Conservation (phyloP, 2,797 vertebrate genomes). For the Takifugu rubripes region DNA sequence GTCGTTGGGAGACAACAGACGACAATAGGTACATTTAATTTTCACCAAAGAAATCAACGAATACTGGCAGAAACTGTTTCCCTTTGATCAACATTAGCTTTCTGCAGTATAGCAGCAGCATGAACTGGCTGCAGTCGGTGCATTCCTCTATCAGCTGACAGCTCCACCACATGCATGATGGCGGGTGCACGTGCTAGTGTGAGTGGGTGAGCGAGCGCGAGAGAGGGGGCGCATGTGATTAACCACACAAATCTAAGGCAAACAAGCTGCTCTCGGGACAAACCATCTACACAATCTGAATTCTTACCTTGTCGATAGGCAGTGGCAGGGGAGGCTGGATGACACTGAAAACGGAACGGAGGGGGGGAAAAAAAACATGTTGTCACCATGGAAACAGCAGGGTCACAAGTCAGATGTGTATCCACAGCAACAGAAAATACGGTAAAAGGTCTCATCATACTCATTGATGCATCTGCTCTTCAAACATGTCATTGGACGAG, state of each 20-base stretch:
- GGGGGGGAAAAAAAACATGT: slow-evolving; percentile 42
- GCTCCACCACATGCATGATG: slow-evolving; percentile 1
- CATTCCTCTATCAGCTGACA: slow-evolving; percentile 57
- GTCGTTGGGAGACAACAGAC: too few species aligned
- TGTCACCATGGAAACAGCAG: slow-evolving; percentile 59
- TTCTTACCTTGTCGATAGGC: slow-evolving; percentile 98
- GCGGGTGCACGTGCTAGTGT: slow-evolving; percentile 8
- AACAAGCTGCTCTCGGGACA: slow-evolving; percentile 3
- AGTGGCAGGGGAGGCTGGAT: slow-evolving; percentile 94
- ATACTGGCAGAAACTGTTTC: neutral
- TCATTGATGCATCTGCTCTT: neutral
- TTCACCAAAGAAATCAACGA: too few species aligned
- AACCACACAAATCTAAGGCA: slow-evolving; percentile 2
- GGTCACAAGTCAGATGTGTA: slow-evolving; percentile 33
- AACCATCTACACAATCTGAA: slow-evolving; percentile 3
- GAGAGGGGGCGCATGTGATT: neutral
- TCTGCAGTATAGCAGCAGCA: slow-evolving; percentile 12
- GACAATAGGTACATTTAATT: too few species aligned
- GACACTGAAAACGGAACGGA: slow-evolving; percentile 78
- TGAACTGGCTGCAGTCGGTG: slow-evolving; percentile 30
- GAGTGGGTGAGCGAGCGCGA: neutral
- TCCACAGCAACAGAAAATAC: slow-evolving; percentile 35
- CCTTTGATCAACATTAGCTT: slow-evolving; percentile 19
- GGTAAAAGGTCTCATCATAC: slow-evolving; percentile 6
- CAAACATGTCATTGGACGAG: slow-evolving; percentile 6